A percentile compares a stretch with the other conserved stretches of the same genome.
phyloP scores from a whole-genome alignment of 2,113 vertebrate genomes.

The Pygoscelis adeliae region DNA sequence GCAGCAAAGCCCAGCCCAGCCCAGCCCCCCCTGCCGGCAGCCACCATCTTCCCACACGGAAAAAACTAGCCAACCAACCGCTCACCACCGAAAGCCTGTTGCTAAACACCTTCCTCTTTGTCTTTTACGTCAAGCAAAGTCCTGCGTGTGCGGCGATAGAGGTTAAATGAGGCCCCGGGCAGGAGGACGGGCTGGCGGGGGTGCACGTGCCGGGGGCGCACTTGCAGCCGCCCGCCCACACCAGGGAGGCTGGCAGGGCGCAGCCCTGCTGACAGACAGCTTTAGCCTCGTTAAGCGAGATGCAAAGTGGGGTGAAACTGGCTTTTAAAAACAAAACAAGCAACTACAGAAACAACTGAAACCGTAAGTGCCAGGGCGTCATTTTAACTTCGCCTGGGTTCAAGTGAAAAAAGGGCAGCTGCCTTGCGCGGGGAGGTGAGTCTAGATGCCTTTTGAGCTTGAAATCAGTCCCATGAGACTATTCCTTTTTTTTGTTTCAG shows the following conservation, averaged over 20 bases:
- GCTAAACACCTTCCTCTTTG: neutral
- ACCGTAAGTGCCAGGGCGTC: neutral
- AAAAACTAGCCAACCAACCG: fast-evolving
- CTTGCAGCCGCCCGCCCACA: fast-evolving
- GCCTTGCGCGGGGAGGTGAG: neutral
- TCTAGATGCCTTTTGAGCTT: neutral
- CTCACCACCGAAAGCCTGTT: fast-evolving
- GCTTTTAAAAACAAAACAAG: neutral
- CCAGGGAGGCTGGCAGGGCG: neutral
- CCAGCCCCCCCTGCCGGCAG: neutral
- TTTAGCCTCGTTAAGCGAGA: fast-evolving
- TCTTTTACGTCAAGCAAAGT: too few species aligned
- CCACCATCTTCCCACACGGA: neutral
- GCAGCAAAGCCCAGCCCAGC: too few species aligned
- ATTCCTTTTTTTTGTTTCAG: neutral
- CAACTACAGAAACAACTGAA: neutral
- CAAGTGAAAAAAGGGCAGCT: neutral
- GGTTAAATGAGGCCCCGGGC: fast-evolving
- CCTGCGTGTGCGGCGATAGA: fast-evolving
- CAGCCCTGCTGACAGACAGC: neutral
- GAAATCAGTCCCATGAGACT: neutral
- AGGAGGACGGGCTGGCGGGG: neutral
- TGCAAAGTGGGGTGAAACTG: fast-evolving
- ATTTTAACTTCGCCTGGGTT: fast-evolving
- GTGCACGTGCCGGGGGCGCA: neutral